These are phyloP conservation scores for Heliconius sara DNA, from an alignment of 2,888 invertebrate species.

Conservation along the genomic window DNA sequence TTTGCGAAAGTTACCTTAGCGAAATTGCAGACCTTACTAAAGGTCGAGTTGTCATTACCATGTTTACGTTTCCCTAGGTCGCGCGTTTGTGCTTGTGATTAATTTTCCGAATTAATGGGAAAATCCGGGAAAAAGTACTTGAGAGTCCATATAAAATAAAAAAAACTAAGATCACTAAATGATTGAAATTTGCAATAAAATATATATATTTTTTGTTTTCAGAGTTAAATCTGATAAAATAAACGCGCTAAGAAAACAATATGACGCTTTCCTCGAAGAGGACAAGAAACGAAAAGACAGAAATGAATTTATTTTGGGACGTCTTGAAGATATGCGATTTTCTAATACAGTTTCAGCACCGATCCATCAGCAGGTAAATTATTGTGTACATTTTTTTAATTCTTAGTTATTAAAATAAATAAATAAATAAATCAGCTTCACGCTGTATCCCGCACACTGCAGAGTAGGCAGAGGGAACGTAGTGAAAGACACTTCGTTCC, in stretches of 20 bases:
- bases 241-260: constrained; percentile 71
- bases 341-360: constrained; percentile 58
- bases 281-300: constrained; percentile 77
- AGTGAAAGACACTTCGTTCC: too few species aligned
- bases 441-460: too few species aligned
- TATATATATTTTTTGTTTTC: constrained; percentile 46
- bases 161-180: not conserved
- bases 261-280: constrained; percentile 76
- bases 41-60: constrained; percentile 74
- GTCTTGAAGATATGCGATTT: constrained; percentile 74
- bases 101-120: constrained; percentile 59
- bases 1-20: constrained; percentile 35
- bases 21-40: constrained; percentile 61
- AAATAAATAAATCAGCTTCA: too few species aligned
- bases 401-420: too few species aligned
- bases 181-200: not conserved
- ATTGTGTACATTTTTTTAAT: not conserved
- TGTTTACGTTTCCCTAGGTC: constrained; percentile 66
- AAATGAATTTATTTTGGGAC: constrained; percentile 75
- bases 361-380: constrained; percentile 58
- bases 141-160: not conserved
- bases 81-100: constrained; percentile 46
- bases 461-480: too few species aligned
- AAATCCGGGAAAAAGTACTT: constrained; percentile 72
- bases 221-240: constrained; percentile 73